A percentile compares a stretch with the other conserved stretches of the same genome.
Evolutionary conservation across 1,140 invertebrate genomes (phyloP).

Genomic region (Pseudomyrmex concolor): DNA sequence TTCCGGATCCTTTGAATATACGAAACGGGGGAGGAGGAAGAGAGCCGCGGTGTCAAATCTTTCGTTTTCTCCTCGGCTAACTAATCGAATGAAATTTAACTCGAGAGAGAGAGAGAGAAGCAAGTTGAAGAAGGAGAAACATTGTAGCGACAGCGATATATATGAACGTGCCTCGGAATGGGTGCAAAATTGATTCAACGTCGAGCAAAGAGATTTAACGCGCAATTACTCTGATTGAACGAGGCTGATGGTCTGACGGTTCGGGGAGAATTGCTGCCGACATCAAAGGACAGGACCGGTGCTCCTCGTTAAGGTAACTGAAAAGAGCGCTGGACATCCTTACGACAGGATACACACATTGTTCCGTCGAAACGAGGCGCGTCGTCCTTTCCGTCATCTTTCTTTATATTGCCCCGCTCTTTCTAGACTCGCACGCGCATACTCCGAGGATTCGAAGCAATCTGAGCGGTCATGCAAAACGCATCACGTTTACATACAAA

Average conservation of each 20-base stretch:
- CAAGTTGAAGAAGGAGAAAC: constrained; percentile 36
- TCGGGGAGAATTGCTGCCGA: constrained; percentile 49
- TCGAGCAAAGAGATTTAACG: constrained; percentile 75
- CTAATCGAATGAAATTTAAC: constrained; percentile 33
- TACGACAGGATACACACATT: constrained; percentile 27
- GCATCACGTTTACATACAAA: background rate
- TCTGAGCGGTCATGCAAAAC: no score
- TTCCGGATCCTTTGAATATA: background rate
- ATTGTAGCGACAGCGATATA: constrained; percentile 35
- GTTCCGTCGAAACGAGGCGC: background rate
- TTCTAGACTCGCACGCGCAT: background rate
- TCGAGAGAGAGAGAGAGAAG: background rate
- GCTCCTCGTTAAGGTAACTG: constrained; percentile 63
- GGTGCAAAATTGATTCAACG: constrained; percentile 74
- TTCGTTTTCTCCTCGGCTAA: constrained; percentile 22
- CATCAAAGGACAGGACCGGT: constrained; percentile 71
- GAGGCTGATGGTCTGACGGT: constrained; percentile 47
- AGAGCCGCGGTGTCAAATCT: background rate
- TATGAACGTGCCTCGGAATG: constrained; percentile 38
- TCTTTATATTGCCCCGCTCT: constrained; percentile 13
- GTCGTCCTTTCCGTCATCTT: background rate
- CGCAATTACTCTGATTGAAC: constrained; percentile 80
- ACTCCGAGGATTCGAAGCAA: constrained; percentile 10
- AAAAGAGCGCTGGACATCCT: constrained; percentile 59
- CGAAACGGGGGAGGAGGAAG: background rate